Evolutionary conservation across 2,797 vertebrate species (phyloP), one percentile per base, ranked within the genome.

Genomic region (Decapterus maruadsi): DNA sequence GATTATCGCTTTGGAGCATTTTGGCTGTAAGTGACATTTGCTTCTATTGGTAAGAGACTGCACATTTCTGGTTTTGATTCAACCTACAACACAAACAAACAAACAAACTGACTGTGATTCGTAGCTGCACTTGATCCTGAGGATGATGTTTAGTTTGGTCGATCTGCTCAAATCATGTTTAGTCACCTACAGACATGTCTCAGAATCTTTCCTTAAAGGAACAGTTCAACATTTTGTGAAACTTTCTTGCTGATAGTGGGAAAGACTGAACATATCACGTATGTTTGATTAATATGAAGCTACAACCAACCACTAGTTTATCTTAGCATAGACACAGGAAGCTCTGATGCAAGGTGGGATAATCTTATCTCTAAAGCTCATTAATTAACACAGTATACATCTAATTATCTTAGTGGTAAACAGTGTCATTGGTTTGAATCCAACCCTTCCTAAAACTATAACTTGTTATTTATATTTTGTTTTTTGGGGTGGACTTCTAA

Each of bases 1-100:
- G 68, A 42, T 70, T 40, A 26, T 43, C 14, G 22, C 20, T 43
- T 61, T 11, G 40, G 59, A 42, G 43, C 59, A 29, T 45, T 43
- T 26, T 42, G 36, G n/a, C 57, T 40, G 19, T 38, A 20, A 17
- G 12, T 54, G 9, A 55, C 57, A 22, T 42, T 67, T 29, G 42
- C 34, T 2, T 42, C 36, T 31, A 68, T 36, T 68, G 26, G 17
- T 36, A 3, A 45, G 26, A 26, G 26, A 26, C 22, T 45, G 38
- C 16, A 31, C 45, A 8, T 56, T 45, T 31, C 20, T 42, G 64
- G 17, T 43, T 67, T 66, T 9, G 14, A 66, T 40, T 54, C 13
- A 42, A n/a, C 13, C 12, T 31, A 14, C 53, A 17, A 16, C 12
- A 34, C 4, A 34, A 34, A 34, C 31, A 34, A 34, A 34, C 31